These are phyloP conservation scores for Oryzias melastigma DNA, from an alignment of 2,113 vertebrate species.

Conservation along the genomic window DNA sequence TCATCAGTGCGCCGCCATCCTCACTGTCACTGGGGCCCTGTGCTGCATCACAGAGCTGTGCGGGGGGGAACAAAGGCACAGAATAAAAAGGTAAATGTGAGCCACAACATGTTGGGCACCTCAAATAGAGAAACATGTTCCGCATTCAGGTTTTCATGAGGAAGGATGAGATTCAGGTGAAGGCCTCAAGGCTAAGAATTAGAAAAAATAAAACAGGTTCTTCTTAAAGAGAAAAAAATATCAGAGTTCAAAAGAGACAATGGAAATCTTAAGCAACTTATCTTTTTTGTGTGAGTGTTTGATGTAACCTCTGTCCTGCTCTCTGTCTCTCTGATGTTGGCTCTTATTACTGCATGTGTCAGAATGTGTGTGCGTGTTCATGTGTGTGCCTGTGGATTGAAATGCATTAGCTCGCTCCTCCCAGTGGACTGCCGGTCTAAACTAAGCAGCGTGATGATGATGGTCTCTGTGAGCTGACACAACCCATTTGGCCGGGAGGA, in stretches of 20 bases:
- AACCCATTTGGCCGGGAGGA: slow-evolving; percentile 65
- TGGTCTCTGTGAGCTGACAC: slow-evolving; percentile 70
- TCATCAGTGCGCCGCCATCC: slow-evolving; percentile 73
- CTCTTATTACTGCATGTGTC: slow-evolving; percentile 44
- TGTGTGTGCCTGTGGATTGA: slow-evolving; percentile 40
- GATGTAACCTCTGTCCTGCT: slow-evolving; percentile 38
- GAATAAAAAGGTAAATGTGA: slow-evolving; percentile 4
- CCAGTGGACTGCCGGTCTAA: slow-evolving; percentile 62
- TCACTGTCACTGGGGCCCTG: slow-evolving; percentile 62
- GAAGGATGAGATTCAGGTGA: too few species aligned
- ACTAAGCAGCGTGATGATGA: slow-evolving; percentile 70
- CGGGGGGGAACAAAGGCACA: slow-evolving; percentile 16
- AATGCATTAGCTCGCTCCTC: slow-evolving; percentile 60
- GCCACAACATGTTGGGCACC: slow-evolving; percentile 4
- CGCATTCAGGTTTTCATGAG: too few species aligned
- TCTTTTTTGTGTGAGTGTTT: slow-evolving; percentile 44
- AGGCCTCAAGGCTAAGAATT: too few species aligned
- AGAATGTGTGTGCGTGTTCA: slow-evolving; percentile 5
- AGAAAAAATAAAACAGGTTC: too few species aligned
- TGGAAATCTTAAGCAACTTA: not conserved
- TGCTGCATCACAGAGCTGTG: slow-evolving; percentile 47
- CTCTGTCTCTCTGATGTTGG: slow-evolving; percentile 37
- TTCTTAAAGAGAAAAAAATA: too few species aligned
- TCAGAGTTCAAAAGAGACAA: too few species aligned
- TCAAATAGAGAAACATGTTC: not conserved